Evolutionary conservation across 2,888 invertebrate species (phyloP).

Genomic region (Drosophila acutilabella): DNA sequence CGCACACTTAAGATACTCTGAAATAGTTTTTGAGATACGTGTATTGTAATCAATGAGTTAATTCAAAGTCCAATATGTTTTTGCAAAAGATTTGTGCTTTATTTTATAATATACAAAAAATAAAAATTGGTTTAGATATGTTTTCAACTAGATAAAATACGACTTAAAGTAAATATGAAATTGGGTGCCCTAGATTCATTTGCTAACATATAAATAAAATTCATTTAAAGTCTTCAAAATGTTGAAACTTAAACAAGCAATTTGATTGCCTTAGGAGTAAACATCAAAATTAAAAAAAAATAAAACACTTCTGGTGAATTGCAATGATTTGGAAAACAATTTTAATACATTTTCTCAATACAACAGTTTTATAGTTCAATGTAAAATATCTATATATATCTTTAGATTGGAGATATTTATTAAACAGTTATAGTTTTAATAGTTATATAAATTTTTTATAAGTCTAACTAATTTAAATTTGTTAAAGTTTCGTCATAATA

Average conservation of each 20-base stretch:
- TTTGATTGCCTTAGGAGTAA: neutral
- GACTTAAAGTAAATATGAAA: neutral
- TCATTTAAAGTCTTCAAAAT: neutral
- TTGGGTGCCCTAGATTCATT: neutral
- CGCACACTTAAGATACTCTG: slow-evolving; percentile 4
- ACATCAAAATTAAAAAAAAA: slow-evolving; percentile 13
- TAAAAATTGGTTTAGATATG: neutral
- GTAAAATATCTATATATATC: neutral
- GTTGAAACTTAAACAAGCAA: slow-evolving; percentile 11
- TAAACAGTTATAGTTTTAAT: too few relatives aligned
- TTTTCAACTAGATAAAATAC: neutral
- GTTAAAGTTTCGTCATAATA: too few relatives aligned
- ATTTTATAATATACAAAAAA: neutral
- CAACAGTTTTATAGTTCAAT: neutral
- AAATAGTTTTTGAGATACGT: neutral
- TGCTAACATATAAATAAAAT: slow-evolving; percentile 11
- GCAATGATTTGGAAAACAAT: neutral
- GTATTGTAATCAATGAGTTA: neutral
- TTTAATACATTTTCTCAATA: neutral
- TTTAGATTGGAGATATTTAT: too few relatives aligned
- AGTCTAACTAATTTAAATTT: too few relatives aligned
- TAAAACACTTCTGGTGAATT: slow-evolving; percentile 3
- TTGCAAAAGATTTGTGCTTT: too few relatives aligned
- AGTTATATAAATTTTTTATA: neutral
- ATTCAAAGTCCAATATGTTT: neutral